Conservation (phyloP, 2,797 vertebrate genomes). For the Pangasius djambal region DNA sequence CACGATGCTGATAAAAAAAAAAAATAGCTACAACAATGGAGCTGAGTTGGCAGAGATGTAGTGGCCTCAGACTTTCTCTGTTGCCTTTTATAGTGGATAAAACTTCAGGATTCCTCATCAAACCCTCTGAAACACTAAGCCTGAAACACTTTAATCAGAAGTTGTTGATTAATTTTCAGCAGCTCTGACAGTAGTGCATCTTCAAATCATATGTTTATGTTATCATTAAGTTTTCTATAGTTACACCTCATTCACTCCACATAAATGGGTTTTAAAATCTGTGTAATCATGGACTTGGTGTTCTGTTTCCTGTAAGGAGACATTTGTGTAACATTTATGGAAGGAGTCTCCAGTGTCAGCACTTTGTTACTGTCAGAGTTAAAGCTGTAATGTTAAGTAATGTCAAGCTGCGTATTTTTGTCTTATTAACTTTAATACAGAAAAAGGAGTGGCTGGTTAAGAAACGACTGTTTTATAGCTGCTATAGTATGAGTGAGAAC, state of each 20-base stretch:
- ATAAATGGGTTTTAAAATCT: not conserved
- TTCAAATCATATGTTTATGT: not conserved
- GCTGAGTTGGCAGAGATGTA: constrained; percentile 13
- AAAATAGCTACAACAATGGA: constrained; percentile 35
- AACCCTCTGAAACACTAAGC: not conserved
- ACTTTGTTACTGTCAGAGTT: not conserved
- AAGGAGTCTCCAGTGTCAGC: not conserved
- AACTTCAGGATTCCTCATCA: constrained; percentile 20
- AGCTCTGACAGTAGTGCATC: not conserved
- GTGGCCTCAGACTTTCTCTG: constrained; percentile 8
- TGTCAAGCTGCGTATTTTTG: not conserved
- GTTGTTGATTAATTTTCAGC: not conserved
- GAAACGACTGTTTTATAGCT: not conserved
- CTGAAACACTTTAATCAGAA: not conserved
- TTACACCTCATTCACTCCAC: not conserved
- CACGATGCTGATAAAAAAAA: not conserved
- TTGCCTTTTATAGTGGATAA: constrained; percentile 27
- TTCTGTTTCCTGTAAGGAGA: not conserved
- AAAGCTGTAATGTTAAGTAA: not conserved
- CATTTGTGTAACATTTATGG: not conserved
- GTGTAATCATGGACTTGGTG: not conserved
- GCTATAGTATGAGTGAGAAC: not conserved
- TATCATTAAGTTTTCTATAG: not conserved
- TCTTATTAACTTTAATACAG: not conserved
- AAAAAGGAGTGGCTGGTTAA: not conserved